Evolutionary conservation across 2,113 vertebrate genomes (phyloP).

Genomic region (Perca flavescens): DNA sequence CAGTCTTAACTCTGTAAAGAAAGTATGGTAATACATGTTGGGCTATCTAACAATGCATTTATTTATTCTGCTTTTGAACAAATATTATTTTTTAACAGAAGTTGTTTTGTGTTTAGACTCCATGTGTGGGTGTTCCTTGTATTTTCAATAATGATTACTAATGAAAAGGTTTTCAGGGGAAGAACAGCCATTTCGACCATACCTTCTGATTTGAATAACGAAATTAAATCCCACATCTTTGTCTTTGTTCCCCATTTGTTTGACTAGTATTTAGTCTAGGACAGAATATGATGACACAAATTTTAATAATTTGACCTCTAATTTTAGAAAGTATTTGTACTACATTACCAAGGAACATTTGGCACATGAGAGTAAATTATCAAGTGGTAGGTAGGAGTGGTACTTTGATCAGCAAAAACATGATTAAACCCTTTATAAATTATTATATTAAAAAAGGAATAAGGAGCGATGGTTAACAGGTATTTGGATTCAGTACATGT

Average conservation of each 20-base stretch:
- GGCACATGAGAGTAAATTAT: conserved; percentile 88
- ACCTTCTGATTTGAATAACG: conserved; percentile 90
- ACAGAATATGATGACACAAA: conserved; percentile 86
- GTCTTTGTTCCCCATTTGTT: conserved; percentile 89
- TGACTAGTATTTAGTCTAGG: conserved; percentile 91
- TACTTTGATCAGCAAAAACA: conserved; percentile 48
- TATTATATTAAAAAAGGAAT: not conserved
- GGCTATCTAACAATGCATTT: not conserved
- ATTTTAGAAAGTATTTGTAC: conserved; percentile 96
- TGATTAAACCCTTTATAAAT: conserved; percentile 42
- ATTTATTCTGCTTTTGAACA: not conserved
- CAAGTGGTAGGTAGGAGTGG: conserved; percentile 43
- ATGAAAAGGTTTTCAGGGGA: conserved; percentile 35
- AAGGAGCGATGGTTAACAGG: conserved; percentile 14
- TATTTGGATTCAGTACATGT: conserved; percentile 18
- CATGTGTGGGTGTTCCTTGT: conserved; percentile 18
- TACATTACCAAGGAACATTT: conserved; percentile 89
- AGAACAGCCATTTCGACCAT: conserved; percentile 34
- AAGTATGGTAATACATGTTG: not conserved
- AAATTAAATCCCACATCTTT: conserved; percentile 89
- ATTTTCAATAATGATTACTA: not conserved
- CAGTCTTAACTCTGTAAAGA: conserved; percentile 6
- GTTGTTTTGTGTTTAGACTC: conserved; percentile 36
- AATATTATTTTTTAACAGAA: conserved; percentile 18
- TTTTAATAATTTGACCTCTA: conserved; percentile 86